Base-by-base conservation (phyloP, 2,113 vertebrate species). In the Lota lota region DNA sequence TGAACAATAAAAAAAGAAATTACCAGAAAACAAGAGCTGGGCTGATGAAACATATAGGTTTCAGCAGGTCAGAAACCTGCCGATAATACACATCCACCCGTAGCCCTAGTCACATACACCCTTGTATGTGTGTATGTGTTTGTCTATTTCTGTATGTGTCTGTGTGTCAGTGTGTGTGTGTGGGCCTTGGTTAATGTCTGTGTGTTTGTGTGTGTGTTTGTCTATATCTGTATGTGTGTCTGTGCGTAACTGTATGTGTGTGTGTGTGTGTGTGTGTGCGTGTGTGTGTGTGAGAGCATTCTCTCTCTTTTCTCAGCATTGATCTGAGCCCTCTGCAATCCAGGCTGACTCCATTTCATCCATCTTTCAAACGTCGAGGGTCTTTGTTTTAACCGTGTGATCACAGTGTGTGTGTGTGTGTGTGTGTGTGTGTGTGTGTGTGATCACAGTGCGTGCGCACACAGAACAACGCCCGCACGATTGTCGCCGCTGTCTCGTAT, bases 331-430 rank as follows among this genome's bases (percentile, higher is more conserved):
- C 40, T 22, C 21, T 6, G 36, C 28, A 28, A 28, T 28, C 28
- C 76, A 74, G 68, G 76, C 79, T 75, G 66, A 78, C 78, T 75
- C 28, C 53, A 61, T 57, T 81, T 75, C 71, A 76, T 74, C 61
- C 63, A 75, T 86, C 79, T 86, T 79, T 75, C 67, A 82, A 68
- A 81, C 79, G 81, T 86, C 84, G 81, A 67, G 63, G 74, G 72
- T 83, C 83, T 81, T 85, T 84, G 54, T 84, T 80, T n/a, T 28
- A 69, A 69, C 72, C 74, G 64, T 70, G 22, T 28, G 28, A 28
- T 28, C 28, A 28, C 28, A 28, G 28, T 28, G 28, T 28, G 28
- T 28, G 1, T 28, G 28, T 28, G 28, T 28, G 28, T 28, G 28
- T 28, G 28, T 28, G 28, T 28, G 28, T 28, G 28, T 28, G 28